phyloP scores from a whole-genome alignment of 2,888 invertebrate genomes.

The Aelia acuminata region DNA sequence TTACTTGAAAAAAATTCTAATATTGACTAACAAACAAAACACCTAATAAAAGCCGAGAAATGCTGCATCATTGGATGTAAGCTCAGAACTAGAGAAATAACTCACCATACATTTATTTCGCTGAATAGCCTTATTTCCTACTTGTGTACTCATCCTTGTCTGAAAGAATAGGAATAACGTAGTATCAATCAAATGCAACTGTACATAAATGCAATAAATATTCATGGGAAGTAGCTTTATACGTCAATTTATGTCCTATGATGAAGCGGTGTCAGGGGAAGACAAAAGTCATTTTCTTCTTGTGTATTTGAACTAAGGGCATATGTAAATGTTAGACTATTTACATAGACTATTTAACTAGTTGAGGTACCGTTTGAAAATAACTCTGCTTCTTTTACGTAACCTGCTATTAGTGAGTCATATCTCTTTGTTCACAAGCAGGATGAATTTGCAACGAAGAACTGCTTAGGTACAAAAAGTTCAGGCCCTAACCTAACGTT shows the following conservation, averaged over 20 bases:
- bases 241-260: not conserved
- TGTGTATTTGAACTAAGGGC: not conserved
- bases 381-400: not conserved
- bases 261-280: not conserved
- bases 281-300: slow-evolving; percentile 13
- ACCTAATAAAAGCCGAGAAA: too few relatives aligned
- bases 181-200: not conserved
- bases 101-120: too few relatives aligned
- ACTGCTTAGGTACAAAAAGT: not conserved
- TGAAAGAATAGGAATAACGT: not conserved
- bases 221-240: not conserved
- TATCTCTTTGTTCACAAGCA: not conserved
- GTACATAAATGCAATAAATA: not conserved
- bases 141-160: not conserved
- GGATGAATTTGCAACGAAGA: not conserved
- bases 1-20: too few relatives aligned
- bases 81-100: too few relatives aligned
- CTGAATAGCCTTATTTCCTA: too few relatives aligned
- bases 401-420: not conserved
- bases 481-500: not conserved
- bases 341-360: too few relatives aligned
- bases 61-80: too few relatives aligned
- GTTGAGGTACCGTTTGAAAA: not conserved
- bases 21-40: too few relatives aligned
- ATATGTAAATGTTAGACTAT: not conserved